A percentile compares a stretch with the other conserved stretches of the same genome.
phyloP scores from a whole-genome alignment of 2,797 vertebrate genomes.

The Discoglossus pictus region DNA sequence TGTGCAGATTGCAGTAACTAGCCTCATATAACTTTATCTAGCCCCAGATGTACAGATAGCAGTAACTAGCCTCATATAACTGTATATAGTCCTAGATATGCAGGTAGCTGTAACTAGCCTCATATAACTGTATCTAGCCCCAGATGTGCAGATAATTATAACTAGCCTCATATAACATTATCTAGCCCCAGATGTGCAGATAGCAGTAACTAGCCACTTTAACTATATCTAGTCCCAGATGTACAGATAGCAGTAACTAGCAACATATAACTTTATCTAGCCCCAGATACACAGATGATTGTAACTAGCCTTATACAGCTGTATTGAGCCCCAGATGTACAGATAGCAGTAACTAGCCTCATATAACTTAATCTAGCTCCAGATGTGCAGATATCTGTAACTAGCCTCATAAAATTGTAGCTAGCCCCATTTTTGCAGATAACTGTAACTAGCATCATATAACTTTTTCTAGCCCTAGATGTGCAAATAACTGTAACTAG shows the following conservation, averaged over 20 bases:
- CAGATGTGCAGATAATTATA: slow-evolving; percentile 41
- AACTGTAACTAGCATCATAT: slow-evolving; percentile 8
- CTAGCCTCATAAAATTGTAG: no score
- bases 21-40: no score
- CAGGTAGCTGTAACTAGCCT: slow-evolving; percentile 1
- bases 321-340: slow-evolving; percentile 39
- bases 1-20: slow-evolving; percentile 6
- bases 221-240: slow-evolving; percentile 36
- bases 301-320: no score
- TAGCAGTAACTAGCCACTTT: slow-evolving; percentile 10
- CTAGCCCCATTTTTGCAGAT: slow-evolving; percentile 23
- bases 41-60: slow-evolving; percentile 44
- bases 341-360: slow-evolving; percentile 34
- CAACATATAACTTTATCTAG: no score
- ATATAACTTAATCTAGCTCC: no score
- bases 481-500: slow-evolving; percentile 35
- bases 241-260: slow-evolving; percentile 38
- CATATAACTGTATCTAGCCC: no score
- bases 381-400: slow-evolving; percentile 7
- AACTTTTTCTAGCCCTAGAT: slow-evolving; percentile 33
- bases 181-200: slow-evolving; percentile 8
- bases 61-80: no score
- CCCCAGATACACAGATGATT: neutral
- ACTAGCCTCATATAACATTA: no score
- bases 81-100: no score